Evolutionary conservation across 2,797 vertebrate species (phyloP), one percentile per base, ranked within the genome.

Genomic region (Coendou prehensilis): DNA sequence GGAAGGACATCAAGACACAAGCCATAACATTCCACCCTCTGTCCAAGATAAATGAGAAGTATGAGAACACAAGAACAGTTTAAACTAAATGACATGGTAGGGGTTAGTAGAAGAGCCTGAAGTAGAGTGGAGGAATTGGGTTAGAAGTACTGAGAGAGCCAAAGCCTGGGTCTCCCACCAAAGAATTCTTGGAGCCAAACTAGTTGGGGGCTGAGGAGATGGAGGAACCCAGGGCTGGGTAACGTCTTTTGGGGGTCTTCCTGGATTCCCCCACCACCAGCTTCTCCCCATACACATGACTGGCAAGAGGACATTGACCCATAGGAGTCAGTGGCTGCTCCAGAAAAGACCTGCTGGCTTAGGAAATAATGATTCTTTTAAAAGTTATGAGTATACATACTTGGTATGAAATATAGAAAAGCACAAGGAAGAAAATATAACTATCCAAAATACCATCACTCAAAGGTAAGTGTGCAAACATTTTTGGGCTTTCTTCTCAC

Each of bases 31-130:
- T 22, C n/a, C 2, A 9, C n/a, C 8, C n/a, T 67, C 18, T 22
- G n/a, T 37, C 17, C 7, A 37, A 64, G 59, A 23, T 30, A 22
- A 15, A n/a, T 15, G 56, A 45, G 41, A 54, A 37, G 47, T 45
- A 18, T 11, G 17, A 50, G 59, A 57, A 87, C n/a, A 61, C 6
- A 28, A 6, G 22, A 23, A 26, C 7, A 56, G 14, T 17, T 69
- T 61, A n/a, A 33, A 8, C 11, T 13, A 13, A 56, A 11, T 7
- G 2, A 47, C 76, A 10, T 14, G 33, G 30, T 30, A 6, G 17
- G 22, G 9, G 15, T 50, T 3, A 41, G 23, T 33, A n/a, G 47
- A 33, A 1, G 9, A 11, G n/a, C 0, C 8, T 30, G 4, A 2
- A 41, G 6, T 3, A 54, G 11, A n/a, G 7, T 15, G 1, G 4